These are phyloP conservation scores for Odobenus rosmarus DNA, from an alignment of 2,113 vertebrate genomes.

Conservation along the genomic window DNA sequence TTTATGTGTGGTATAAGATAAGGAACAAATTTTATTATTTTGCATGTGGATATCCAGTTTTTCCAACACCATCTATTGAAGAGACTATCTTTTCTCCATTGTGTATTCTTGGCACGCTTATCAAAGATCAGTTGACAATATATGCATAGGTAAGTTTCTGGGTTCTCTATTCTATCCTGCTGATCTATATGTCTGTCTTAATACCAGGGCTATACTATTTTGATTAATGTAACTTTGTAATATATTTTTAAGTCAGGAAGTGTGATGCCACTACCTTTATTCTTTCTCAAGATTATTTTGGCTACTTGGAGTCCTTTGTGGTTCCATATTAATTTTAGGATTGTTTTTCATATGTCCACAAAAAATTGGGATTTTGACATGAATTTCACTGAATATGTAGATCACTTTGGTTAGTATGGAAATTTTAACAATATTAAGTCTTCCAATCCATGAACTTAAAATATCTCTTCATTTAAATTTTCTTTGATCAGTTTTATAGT, in stretches of 20 bases:
- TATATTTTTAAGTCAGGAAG: not conserved
- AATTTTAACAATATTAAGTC: not conserved
- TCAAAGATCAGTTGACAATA: not conserved
- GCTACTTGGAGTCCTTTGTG: not conserved
- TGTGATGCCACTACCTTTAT: not conserved
- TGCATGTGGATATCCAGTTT: not conserved
- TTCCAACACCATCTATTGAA: not conserved
- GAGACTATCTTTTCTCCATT: not conserved
- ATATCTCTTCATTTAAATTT: constrained; percentile 1
- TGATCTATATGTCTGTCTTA: not conserved
- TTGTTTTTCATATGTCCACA: not conserved
- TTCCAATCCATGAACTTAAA: not conserved
- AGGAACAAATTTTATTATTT: not conserved
- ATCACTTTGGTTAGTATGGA: not conserved
- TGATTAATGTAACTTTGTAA: not conserved
- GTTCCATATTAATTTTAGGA: not conserved
- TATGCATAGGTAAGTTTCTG: not conserved
- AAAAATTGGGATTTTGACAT: not conserved
- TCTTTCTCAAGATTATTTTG: not conserved
- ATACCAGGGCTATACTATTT: not conserved
- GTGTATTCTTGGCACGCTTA: not conserved
- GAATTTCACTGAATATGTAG: not conserved
- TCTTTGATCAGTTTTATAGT: not conserved
- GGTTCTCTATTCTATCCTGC: not conserved
- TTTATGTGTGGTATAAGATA: not conserved